phyloP scores from a whole-genome alignment of 2,113 vertebrate genomes.

The Ctenomys sociabilis region DNA sequence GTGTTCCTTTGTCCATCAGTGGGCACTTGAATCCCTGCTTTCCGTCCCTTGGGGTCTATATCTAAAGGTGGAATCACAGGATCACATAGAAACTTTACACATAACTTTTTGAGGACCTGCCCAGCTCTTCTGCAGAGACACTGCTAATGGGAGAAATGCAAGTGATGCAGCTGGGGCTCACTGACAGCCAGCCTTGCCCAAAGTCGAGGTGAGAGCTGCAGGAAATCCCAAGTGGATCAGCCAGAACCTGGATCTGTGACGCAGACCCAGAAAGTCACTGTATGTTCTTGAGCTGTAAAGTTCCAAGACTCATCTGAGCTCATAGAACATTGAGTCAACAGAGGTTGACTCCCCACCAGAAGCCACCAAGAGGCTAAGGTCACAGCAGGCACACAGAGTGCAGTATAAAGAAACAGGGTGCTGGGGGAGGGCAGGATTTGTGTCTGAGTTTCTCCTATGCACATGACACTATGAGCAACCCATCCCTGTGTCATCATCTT shows the following conservation, averaged over 20 bases:
- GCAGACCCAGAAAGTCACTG: not conserved
- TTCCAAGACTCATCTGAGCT: not conserved
- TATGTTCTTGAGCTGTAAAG: not conserved
- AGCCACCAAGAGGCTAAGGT: not conserved
- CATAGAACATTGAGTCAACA: not conserved
- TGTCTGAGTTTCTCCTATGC: not conserved
- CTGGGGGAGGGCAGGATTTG: accelerated
- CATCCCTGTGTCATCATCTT: not conserved
- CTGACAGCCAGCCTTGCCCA: not conserved
- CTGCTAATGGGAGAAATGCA: not conserved
- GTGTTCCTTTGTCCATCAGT: accelerated
- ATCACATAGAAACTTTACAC: not conserved
- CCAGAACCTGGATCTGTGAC: not conserved
- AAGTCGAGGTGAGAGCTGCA: not conserved
- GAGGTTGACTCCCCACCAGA: not conserved
- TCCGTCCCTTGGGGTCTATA: not conserved
- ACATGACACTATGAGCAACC: not conserved
- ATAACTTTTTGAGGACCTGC: not conserved
- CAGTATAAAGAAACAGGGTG: not conserved
- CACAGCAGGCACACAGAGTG: not conserved
- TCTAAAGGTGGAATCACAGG: not conserved
- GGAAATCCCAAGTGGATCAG: not conserved
- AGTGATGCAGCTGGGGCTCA: not conserved
- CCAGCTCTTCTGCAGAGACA: not conserved
- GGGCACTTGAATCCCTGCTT: not conserved